phyloP scores from a whole-genome alignment of 2,113 vertebrate genomes.

The Myrmecophaga tridactyla region DNA sequence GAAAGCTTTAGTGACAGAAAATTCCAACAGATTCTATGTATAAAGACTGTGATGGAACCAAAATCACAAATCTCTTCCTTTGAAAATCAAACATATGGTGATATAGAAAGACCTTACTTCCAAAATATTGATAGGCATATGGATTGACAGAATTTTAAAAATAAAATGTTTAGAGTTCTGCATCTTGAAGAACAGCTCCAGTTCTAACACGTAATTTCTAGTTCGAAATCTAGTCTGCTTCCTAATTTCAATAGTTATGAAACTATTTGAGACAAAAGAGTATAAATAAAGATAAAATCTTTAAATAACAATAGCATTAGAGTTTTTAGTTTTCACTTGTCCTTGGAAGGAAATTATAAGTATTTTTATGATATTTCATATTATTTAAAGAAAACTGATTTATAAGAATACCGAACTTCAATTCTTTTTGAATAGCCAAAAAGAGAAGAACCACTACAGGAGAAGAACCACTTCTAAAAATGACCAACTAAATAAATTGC shows the following conservation, averaged over 20 bases:
- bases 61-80: slow-evolving; percentile 15
- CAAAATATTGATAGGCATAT: slow-evolving; percentile 62
- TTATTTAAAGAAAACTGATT: slow-evolving; percentile 25
- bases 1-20: not conserved
- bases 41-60: not conserved
- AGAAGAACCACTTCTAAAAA: not conserved
- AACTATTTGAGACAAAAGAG: not conserved
- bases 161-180: not conserved
- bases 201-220: not conserved
- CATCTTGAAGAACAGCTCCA: not conserved
- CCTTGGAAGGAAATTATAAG: not conserved
- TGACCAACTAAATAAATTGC: not conserved
- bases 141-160: slow-evolving; percentile 44
- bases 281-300: slow-evolving; percentile 15
- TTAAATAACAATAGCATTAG: not conserved
- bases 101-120: not conserved
- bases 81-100: slow-evolving; percentile 41
- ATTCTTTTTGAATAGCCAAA: not conserved
- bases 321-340: not conserved
- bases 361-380: not conserved
- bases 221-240: not conserved
- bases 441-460: not conserved
- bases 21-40: not conserved
- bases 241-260: not conserved
- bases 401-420: not conserved